Evolutionary conservation across 2,888 invertebrate genomes (phyloP).

Genomic region (Dermolepida albohirtum): DNA sequence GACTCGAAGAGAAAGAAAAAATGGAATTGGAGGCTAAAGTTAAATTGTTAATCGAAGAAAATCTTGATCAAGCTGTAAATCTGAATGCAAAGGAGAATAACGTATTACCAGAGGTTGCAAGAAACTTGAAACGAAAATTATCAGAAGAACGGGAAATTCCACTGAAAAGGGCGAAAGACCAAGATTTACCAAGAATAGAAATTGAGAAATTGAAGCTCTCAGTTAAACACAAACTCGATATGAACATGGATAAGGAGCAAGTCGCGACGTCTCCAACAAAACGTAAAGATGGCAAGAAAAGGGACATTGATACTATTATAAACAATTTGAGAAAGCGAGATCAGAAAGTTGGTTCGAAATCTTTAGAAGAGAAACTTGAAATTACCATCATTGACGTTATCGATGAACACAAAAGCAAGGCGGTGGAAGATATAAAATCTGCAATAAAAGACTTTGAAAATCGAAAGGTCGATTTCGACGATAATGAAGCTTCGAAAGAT

Average conservation of each 20-base stretch:
- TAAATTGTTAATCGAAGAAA: too few relatives aligned
- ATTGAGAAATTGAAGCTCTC: constrained; percentile 23
- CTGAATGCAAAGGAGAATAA: too few relatives aligned
- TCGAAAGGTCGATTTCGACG: too few relatives aligned
- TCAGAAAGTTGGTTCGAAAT: background rate
- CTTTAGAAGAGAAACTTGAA: constrained; percentile 3
- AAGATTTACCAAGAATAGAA: constrained; percentile 5
- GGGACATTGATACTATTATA: constrained; percentile 5
- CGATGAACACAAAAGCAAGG: background rate
- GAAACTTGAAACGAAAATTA: constrained; percentile 9
- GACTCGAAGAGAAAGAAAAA: too few relatives aligned
- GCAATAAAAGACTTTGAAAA: too few relatives aligned
- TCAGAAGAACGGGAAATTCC: background rate
- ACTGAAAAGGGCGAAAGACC: background rate
- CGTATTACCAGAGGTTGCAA: too few relatives aligned
- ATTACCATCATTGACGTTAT: constrained; percentile 15
- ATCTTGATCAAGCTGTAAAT: too few relatives aligned
- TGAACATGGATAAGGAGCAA: background rate
- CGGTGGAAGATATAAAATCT: too few relatives aligned
- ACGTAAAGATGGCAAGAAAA: constrained; percentile 4
- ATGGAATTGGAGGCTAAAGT: too few relatives aligned
- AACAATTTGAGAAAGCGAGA: background rate
- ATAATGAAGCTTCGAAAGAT: too few relatives aligned
- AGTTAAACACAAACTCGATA: constrained; percentile 17
- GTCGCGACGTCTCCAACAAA: background rate